phyloP scores from a whole-genome alignment of 2,113 vertebrate genomes.

The human (Homo sapiens) region DNA sequence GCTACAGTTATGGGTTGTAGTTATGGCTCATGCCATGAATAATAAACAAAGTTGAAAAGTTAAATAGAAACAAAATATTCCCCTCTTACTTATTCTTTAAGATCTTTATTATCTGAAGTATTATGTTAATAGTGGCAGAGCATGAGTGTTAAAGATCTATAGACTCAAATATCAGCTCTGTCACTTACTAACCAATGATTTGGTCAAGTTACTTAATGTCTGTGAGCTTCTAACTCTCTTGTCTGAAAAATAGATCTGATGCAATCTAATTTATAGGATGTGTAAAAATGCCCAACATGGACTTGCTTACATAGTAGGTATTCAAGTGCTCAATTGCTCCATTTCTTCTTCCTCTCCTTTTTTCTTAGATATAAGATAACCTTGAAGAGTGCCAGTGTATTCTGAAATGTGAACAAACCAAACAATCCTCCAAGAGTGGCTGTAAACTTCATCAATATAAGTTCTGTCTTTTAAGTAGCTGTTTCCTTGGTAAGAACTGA shows the following conservation, averaged over 20 bases:
- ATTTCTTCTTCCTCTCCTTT: neutral
- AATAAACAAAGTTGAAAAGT: constrained; percentile 30
- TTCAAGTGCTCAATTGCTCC: neutral
- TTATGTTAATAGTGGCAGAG: neutral
- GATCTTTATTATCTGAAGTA: neutral
- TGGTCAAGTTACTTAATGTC: neutral
- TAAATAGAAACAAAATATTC: neutral
- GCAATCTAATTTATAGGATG: neutral
- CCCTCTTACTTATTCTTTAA: neutral
- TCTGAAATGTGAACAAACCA: neutral
- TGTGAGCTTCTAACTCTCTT: neutral
- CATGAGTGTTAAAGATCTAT: neutral
- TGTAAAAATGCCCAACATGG: neutral
- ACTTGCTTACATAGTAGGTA: neutral
- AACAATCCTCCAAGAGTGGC: neutral
- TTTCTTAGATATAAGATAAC: neutral
- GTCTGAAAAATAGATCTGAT: neutral
- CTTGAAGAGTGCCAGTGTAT: neutral
- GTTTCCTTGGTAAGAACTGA: neutral
- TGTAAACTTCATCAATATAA: neutral
- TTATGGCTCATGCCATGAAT: neutral
- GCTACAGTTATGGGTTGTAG: neutral
- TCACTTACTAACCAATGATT: neutral
- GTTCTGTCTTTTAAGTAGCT: neutral
- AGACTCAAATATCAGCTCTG: neutral